A percentile compares a stretch with the other conserved stretches of the same genome.
Evolutionary conservation across 2,113 vertebrate genomes (phyloP).

Genomic region (Passer montanus): DNA sequence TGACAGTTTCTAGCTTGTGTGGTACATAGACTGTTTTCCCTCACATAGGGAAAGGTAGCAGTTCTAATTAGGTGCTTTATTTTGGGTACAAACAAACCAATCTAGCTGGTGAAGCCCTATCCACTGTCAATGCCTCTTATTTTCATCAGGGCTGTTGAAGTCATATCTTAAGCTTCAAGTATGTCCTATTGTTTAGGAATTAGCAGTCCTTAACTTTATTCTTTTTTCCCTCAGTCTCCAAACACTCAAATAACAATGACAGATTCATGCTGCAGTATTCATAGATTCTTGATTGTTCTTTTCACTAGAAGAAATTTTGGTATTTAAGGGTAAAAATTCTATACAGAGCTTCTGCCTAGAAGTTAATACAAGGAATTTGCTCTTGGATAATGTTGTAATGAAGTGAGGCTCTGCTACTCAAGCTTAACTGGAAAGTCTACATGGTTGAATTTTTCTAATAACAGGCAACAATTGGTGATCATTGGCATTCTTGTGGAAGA

Average conservation of each 20-base stretch:
- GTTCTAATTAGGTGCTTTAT: neutral
- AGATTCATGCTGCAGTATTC: neutral
- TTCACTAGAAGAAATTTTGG: neutral
- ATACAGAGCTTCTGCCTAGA: neutral
- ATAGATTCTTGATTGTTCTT: neutral
- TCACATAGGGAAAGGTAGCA: neutral
- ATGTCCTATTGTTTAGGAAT: neutral
- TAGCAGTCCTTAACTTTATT: neutral
- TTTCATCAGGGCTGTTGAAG: neutral
- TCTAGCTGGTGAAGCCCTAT: neutral
- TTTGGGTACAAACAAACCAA: neutral
- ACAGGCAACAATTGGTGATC: neutral
- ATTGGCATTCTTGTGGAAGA: neutral
- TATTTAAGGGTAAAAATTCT: neutral
- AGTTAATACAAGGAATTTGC: neutral
- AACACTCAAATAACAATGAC: neutral
- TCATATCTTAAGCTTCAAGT: neutral
- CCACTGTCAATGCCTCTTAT: neutral
- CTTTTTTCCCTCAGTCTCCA: neutral
- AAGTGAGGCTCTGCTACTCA: neutral
- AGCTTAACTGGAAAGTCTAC: neutral
- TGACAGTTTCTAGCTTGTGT: neutral
- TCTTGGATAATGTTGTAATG: neutral
- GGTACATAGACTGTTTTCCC: neutral
- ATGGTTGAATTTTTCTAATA: neutral